Percentiles rank a stretch among this genome's conserved stretches.
Conservation (phyloP, 2,113 vertebrate genomes). For the Oreocharis arfaki region DNA sequence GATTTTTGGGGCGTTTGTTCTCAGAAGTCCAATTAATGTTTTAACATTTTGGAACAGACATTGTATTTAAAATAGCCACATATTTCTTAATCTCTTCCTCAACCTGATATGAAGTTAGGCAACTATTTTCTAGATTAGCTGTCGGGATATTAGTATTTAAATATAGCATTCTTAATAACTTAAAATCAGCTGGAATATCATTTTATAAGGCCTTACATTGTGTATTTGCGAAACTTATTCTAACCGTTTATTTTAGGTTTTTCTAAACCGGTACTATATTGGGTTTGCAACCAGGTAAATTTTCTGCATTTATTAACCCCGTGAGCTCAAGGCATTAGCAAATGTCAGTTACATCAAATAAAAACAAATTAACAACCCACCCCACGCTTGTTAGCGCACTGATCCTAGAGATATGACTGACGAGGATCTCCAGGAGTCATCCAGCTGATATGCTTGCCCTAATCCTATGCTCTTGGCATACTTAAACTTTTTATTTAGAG, state of each 20-base stretch:
- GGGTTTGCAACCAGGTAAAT: not conserved
- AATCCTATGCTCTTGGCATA: not conserved
- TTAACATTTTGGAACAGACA: not conserved
- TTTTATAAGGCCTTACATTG: not conserved
- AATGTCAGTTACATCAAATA: not conserved
- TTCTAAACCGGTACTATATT: not conserved
- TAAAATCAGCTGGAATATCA: not conserved
- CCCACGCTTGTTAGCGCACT: not conserved
- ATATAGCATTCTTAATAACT: not conserved
- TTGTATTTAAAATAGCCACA: not conserved
- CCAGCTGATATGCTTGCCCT: not conserved
- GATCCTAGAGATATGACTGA: not conserved
- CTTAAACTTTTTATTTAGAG: not conserved
- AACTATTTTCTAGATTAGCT: not conserved
- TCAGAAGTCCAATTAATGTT: not conserved
- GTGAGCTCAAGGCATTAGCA: not conserved
- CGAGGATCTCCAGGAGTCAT: not conserved
- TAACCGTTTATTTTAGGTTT: conserved; percentile 7
- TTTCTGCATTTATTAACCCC: conserved; percentile 13
- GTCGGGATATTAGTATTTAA: not conserved
- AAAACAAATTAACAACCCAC: not conserved
- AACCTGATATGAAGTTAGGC: not conserved
- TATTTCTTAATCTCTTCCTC: not conserved
- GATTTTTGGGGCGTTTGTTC: not conserved
- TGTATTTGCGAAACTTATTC: not conserved